Base-by-base conservation (phyloP, 2,113 vertebrate species). In the mouse (Mus musculus) region DNA sequence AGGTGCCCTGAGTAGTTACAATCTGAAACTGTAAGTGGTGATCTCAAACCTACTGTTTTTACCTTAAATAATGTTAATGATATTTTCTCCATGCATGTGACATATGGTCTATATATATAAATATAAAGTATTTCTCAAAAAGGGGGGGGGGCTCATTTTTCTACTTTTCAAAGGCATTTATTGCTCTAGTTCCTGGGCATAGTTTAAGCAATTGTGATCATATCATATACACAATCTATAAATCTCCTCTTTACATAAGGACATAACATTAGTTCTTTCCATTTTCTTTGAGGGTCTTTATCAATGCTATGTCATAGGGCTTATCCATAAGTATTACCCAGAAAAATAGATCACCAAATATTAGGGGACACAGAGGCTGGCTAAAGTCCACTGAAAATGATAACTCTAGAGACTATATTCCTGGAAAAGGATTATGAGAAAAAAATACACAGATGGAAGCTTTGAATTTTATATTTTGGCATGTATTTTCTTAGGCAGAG, bases 381-480 rank as follows among this genome's bases (percentile, higher is more conserved):
- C 54, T 78, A 81, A 82, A 42, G 42, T 49, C 20, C 81, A 14
- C 67, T 87, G 39, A 91, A 96, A 95, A 93, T 84, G 91, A 49
- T 69, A 54, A 56, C 75, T 86, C 80, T 14, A 46, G 61, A 56
- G 67, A 75, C 36, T 84, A 4, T 73, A 54, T 89, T 82, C 90
- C 63, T 95, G 39, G 73, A 77, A 91, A 91, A 89, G 87, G 22
- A 97, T 75, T 42, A 88, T 94, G 91, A 97, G 59, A 81, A n/a
- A 56, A 88, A 86, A 87, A 69, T 8, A 36, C 9, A 73, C 52
- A 85, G 56, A 89, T 82, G 63, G 88, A 82, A 78, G 52, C 17
- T 91, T 73, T 88, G 85, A 95, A 82, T 89, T 65, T 22, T 85
- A 12, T n/a, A 73, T 90, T 63, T 82, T 80, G 80, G 65, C 61